Percentiles rank a stretch among this genome's conserved stretches.
phyloP scores from a whole-genome alignment of 2,888 invertebrate species.

The Acronicta aceris region DNA sequence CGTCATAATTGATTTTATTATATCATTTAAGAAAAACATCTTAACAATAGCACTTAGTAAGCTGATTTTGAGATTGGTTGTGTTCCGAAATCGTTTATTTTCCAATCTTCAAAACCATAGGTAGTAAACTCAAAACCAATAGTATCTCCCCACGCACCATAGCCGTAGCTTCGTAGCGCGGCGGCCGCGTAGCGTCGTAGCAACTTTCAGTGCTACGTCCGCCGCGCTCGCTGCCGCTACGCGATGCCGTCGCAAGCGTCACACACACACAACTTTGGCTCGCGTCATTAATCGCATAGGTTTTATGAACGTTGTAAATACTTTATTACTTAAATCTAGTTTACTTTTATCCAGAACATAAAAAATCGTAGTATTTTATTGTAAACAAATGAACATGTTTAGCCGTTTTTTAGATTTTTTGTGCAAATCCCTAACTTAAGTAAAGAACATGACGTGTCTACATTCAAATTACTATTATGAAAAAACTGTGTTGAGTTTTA shows the following conservation, averaged over 20 bases:
- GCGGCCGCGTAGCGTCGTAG: conserved; percentile 64
- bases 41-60: conserved; percentile 20
- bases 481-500: conserved; percentile 50
- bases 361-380: conserved; percentile 21
- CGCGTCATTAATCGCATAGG: conserved; percentile 72
- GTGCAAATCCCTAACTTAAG: not conserved
- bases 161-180: conserved; percentile 55
- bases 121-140: conserved; percentile 32
- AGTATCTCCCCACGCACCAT: conserved; percentile 49
- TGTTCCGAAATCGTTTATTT: conserved; percentile 47
- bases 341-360: conserved; percentile 2
- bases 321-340: conserved; percentile 45
- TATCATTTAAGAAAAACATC: too few species aligned
- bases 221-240: conserved; percentile 72
- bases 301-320: conserved; percentile 79
- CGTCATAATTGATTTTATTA: too few species aligned
- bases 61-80: conserved; percentile 30
- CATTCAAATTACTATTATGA: conserved; percentile 21
- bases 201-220: conserved; percentile 76
- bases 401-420: conserved; percentile 10
- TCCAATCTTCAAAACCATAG: conserved; percentile 40
- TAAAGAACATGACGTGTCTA: not conserved
- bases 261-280: conserved; percentile 68
- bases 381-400: conserved; percentile 10
- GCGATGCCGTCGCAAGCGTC: conserved; percentile 61